phyloP scores from a whole-genome alignment of 2,888 invertebrate genomes.

The Cephus nigrinus region DNA sequence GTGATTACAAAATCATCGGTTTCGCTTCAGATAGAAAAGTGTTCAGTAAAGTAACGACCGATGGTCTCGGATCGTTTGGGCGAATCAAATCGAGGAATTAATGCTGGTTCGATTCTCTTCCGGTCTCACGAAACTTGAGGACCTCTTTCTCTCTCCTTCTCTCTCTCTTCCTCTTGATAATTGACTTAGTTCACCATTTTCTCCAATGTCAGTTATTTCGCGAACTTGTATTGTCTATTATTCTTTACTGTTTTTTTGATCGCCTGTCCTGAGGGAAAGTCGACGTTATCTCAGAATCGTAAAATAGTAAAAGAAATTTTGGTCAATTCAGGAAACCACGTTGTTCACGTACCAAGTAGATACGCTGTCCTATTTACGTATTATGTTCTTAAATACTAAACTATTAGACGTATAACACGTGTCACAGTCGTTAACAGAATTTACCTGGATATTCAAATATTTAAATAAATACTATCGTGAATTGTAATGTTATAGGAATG shows the following conservation, averaged over 20 bases:
- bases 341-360: neutral
- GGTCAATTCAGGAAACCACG: neutral
- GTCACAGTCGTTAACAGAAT: neutral
- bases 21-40: neutral
- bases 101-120: neutral
- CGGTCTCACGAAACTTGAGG: neutral
- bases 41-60: neutral
- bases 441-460: neutral
- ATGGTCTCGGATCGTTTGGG: neutral
- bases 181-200: neutral
- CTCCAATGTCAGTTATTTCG: neutral
- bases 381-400: neutral
- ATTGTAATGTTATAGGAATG: neutral
- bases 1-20: conserved; percentile 1
- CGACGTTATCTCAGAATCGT: neutral
- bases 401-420: neutral
- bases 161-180: neutral
- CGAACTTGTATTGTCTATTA: neutral
- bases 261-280: neutral
- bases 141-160: neutral
- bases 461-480: neutral
- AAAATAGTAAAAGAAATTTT: neutral
- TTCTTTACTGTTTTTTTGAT: neutral
- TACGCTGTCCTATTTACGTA: neutral
- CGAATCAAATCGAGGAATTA: neutral